Evolutionary conservation across 2,797 vertebrate genomes (phyloP).

Genomic region (Rhinatrema bivittatum): DNA sequence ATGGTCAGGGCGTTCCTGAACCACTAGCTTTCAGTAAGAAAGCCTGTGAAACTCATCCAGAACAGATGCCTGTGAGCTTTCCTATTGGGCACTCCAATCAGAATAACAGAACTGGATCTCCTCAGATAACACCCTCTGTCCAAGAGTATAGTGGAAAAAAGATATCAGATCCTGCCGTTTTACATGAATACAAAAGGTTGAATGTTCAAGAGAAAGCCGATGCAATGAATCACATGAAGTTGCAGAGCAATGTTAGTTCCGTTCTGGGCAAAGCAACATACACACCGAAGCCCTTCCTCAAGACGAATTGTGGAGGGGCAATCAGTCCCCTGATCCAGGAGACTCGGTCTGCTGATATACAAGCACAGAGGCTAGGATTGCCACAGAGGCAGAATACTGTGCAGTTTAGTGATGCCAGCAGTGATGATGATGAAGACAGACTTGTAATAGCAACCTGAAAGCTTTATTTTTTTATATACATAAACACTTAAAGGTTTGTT

Average conservation of each 20-base stretch:
- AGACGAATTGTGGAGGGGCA: conserved; percentile 8
- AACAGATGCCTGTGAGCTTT: conserved; percentile 4
- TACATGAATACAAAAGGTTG: conserved; percentile 5
- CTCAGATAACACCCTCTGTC: conserved; percentile 20
- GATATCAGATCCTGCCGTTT: neutral
- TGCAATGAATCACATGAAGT: neutral
- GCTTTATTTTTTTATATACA: conserved; percentile 32
- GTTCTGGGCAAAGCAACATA: conserved; percentile 16
- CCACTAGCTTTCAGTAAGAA: conserved; percentile 11
- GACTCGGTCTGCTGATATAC: conserved; percentile 26
- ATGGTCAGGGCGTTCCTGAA: conserved; percentile 33
- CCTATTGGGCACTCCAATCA: accelerated
- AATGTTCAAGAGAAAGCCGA: conserved; percentile 15
- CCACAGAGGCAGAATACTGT: conserved; percentile 56
- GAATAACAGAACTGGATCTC: conserved; percentile 14
- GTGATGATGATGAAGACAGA: conserved; percentile 92
- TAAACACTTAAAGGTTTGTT: conserved; percentile 81
- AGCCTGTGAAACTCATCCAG: conserved; percentile 4
- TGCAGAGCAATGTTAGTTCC: conserved; percentile 14
- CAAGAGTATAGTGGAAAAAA: conserved; percentile 20
- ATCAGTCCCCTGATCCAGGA: conserved; percentile 2
- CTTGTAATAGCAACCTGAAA: conserved; percentile 91
- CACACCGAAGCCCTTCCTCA: conserved; percentile 15
- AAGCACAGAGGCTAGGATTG: conserved; percentile 30
- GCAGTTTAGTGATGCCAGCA: conserved; percentile 82